Conservation (phyloP, 2,888 invertebrate species). For the Drosophila macrospina region DNA sequence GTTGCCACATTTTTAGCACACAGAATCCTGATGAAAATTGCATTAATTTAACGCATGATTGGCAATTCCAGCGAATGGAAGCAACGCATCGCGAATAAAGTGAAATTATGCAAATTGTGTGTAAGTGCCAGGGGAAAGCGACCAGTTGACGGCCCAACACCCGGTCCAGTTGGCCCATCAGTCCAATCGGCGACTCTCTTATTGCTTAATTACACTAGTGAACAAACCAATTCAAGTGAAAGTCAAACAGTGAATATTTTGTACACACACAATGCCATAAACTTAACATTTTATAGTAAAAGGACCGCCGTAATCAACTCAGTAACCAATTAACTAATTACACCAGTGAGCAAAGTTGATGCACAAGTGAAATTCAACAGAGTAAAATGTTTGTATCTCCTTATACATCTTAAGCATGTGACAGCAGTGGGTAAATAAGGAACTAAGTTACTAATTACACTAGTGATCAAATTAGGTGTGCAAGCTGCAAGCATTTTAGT, state of each 20-base stretch:
- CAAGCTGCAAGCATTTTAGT: no score
- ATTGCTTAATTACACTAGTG: constrained; percentile 60
- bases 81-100: constrained; percentile 44
- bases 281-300: constrained; percentile 3
- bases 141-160: constrained; percentile 17
- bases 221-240: constrained; percentile 19
- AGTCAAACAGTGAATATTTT: neutral
- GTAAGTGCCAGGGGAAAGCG: constrained; percentile 24
- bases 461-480: no score
- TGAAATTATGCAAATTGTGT: constrained; percentile 75
- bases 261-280: neutral
- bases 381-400: no score
- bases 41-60: constrained; percentile 82
- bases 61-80: constrained; percentile 53
- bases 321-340: constrained; percentile 9
- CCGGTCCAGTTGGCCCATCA: constrained; percentile 3
- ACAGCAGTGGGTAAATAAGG: no score
- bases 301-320: neutral
- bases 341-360: neutral
- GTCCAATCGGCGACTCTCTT: constrained; percentile 28
- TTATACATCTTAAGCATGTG: no score
- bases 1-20: constrained; percentile 32
- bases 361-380: no score
- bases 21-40: constrained; percentile 60
- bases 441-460: no score